These are phyloP conservation scores for Darevskia nairensis DNA, from an alignment of 2,797 vertebrate species.

Conservation along the genomic window DNA sequence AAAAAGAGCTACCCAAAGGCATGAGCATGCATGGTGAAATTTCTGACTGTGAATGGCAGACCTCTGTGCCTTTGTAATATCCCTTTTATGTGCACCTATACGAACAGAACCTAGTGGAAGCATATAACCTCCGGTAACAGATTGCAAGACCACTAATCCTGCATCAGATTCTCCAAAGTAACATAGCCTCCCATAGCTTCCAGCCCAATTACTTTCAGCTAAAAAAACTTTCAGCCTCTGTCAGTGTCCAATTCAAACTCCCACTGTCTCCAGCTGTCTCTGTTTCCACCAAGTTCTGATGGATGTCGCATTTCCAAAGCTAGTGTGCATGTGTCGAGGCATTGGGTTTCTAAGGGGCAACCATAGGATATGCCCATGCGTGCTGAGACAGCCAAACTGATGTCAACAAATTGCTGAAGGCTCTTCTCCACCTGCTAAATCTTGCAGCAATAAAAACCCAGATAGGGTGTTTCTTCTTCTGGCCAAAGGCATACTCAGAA, in stretches of 20 bases:
- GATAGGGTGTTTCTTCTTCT: too few species aligned
- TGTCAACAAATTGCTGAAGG: neutral
- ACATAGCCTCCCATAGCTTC: neutral
- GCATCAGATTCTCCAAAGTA: neutral
- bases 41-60: neutral
- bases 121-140: neutral
- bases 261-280: too few species aligned
- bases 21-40: neutral
- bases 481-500: too few species aligned
- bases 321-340: too few species aligned
- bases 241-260: too few species aligned
- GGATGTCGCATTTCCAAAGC: neutral
- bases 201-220: neutral
- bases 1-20: neutral
- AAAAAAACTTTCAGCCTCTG: neutral
- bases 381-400: neutral
- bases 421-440: neutral
- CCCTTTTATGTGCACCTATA: neutral
- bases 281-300: neutral
- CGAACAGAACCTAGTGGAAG: neutral
- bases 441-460: neutral
- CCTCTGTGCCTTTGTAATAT: neutral
- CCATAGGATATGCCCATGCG: neutral
- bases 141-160: neutral
- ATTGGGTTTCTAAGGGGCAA: neutral